Evolutionary conservation across 1,140 invertebrate genomes (phyloP), one percentile per base, ranked within the genome.

Genomic region (Drosophila bifasciata): DNA sequence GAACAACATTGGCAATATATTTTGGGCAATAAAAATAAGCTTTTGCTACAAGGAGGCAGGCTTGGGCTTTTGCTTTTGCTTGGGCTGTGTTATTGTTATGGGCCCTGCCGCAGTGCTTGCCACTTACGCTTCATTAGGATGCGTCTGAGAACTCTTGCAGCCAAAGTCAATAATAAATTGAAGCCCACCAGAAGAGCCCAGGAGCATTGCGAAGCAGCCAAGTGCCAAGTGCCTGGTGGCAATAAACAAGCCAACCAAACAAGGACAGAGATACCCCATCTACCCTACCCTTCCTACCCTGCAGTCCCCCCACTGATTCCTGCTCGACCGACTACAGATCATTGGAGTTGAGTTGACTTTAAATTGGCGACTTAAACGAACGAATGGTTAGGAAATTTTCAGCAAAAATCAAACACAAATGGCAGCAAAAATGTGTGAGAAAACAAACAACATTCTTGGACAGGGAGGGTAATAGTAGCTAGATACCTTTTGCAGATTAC

Each of bases 1-100:
- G 81, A 86, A 86, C 81, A 86, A 81, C 81, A 86, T 86, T 86
- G 81, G 68, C 81, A 86, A 86, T 88, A 86, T 86, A 86, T 86
- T 81, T 74, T 63, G 70, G 81, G 77, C 83, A 88, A 86, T 86
- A 86, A 86, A 88, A 86, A 86, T 88, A 86, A 88, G 81, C 83
- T 88, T 88, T 86, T 75, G 72, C 62, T 77, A 85, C 83, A 75
- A 86, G 62, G 43, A 49, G 51, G 50, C 55, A 49, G 51, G 25
- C 25, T 28, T 28, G 7, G 68, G 44, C 51, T 52, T 28, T 53
- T 69, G 39, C 43, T 57, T 50, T 16, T 39, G 48, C 39, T 55
- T 45, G 19, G 53, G 25, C 41, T 48, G 56, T 66, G 75, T 86
- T 81, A 81, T 86, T 81, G 79, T 81, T 77, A 68, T 77, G 79